Base-by-base conservation (phyloP, 2,888 invertebrate genomes). In the Oligia strigilis region DNA sequence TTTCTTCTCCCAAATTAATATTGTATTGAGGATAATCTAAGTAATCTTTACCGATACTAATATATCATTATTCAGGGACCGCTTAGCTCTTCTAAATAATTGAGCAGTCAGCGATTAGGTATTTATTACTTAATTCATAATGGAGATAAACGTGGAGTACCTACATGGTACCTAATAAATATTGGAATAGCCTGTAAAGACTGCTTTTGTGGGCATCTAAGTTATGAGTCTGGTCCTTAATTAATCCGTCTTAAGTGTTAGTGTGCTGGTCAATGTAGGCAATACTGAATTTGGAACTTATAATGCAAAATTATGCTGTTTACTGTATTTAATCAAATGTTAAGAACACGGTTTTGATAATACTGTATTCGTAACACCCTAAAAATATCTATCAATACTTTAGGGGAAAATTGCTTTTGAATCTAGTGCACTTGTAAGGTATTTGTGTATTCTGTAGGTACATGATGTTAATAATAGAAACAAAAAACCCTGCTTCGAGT, bases 101-200 rank as follows among this genome's bases (percentile, higher is more conserved):
- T 29, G 40, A 79, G 52, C 55, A 78, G 67, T 49, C 67, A 58
- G 67, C 43, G 19, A 79, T 69, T 69, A 67, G 49, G 60, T 80
- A 72, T 70, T 65, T 75, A 84, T 58, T 66, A 14, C n/a, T 19
- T 60, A 79, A 66, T 71, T 73, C 60, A 84, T 84, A 23, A 23
- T 13, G n/a, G 23, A 58, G 49, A 70, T 78, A 72, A 77, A 78
- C 58, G 11, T 64, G 55, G 11, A 72, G 40, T 73, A 66, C 23
- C 9, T 49, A 5, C 1, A 3, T 49, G 11, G 6, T 49, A 55
- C 23, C 66, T 60, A 64, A 14, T 55, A 62, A 70, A 84, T 75
- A 78, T 62, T 84, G n/a, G 29, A 75, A 72, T 36, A 64, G 49
- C n/a, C 11, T 52, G 62, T 49, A 8, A 49, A 58, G 4, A 43